A percentile compares a stretch with the other conserved stretches of the same genome.
phyloP scores from a whole-genome alignment of 2,888 invertebrate genomes.

The Octodonta nipae region DNA sequence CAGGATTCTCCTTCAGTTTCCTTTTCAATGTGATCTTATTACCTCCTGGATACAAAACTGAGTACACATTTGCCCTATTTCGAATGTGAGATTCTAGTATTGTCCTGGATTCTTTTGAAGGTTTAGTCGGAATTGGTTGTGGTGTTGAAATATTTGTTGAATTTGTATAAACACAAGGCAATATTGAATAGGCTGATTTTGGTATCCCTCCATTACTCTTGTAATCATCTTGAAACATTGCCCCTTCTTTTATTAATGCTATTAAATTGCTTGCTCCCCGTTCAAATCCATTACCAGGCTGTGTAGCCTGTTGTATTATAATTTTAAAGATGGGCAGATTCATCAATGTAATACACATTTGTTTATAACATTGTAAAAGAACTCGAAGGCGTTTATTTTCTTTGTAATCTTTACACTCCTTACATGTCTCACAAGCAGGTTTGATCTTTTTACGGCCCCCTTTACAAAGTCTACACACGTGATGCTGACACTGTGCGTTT shows the following conservation, averaged over 20 bases:
- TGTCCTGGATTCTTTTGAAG: slow-evolving; percentile 28
- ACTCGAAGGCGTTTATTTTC: slow-evolving; percentile 72
- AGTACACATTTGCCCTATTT: slow-evolving; percentile 53
- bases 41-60: slow-evolving; percentile 68
- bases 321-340: slow-evolving; percentile 56
- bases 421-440: slow-evolving; percentile 74
- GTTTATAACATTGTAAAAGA: slow-evolving; percentile 76
- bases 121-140: slow-evolving; percentile 2
- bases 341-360: slow-evolving; percentile 71
- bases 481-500: slow-evolving; percentile 71
- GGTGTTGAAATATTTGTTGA: slow-evolving; percentile 27
- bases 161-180: slow-evolving; percentile 59
- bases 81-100: slow-evolving; percentile 21
- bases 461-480: slow-evolving; percentile 72
- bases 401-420: slow-evolving; percentile 66
- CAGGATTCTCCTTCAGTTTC: slow-evolving; percentile 39
- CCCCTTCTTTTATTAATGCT: slow-evolving; percentile 68
- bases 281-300: slow-evolving; percentile 40
- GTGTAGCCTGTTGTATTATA: slow-evolving; percentile 39
- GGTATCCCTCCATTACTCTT: slow-evolving; percentile 59
- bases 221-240: slow-evolving; percentile 62
- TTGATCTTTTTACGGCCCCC: slow-evolving; percentile 75
- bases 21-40: slow-evolving; percentile 75
- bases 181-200: slow-evolving; percentile 59
- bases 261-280: slow-evolving; percentile 48